Evolutionary conservation across 2,797 vertebrate species (phyloP), one percentile per base, ranked within the genome.

Genomic region (Tamandua tetradactyla): DNA sequence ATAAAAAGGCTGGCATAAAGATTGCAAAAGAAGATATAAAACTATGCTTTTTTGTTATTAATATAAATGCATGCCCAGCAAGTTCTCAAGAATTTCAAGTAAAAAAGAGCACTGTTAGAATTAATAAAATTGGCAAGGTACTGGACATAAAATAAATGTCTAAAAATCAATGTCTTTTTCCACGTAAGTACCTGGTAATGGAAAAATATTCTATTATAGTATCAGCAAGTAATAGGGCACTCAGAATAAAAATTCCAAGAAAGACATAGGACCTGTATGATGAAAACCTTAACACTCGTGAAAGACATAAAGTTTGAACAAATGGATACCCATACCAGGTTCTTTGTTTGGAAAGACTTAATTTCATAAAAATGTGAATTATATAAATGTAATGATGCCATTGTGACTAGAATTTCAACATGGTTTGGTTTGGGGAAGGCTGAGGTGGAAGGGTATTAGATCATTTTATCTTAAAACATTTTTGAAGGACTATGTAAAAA

Each of bases 91-190:
- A 71, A 89, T 61, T 87, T 47, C 18, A 93, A 80, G 22, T 84
- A 76, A 42, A 72, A 47, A 61, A 40, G 3, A 62, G 6, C 25
- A 71, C 42, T 9, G 71, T 87, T 47, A 57, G 22, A 76, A 35
- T 68, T 42, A 86, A 86, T 23, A 89, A 80, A 91, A 79, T 76
- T 80, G 12, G 32, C 12, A 95, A 82, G 22, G 84, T 61, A 71
- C 23, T 91, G 22, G 27, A 49, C 64, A 42, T 55, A 94, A 88
- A 23, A 72, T 90, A 94, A 95, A 75, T 57, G 88, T 32, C 62
- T 93, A 88, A 72, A 86, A 79, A 82, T 82, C n/a, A 79, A 25
- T 15, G 49, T 78, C 7, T 88, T 79, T 95, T 44, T 59, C 52
- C 15, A 57, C 10, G 69, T 83, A 80, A 22, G 15, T 44, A 87